Evolutionary conservation across 2,113 vertebrate species (phyloP), one percentile per base, ranked within the genome.

Genomic region (Ptilonorhynchus violaceus): DNA sequence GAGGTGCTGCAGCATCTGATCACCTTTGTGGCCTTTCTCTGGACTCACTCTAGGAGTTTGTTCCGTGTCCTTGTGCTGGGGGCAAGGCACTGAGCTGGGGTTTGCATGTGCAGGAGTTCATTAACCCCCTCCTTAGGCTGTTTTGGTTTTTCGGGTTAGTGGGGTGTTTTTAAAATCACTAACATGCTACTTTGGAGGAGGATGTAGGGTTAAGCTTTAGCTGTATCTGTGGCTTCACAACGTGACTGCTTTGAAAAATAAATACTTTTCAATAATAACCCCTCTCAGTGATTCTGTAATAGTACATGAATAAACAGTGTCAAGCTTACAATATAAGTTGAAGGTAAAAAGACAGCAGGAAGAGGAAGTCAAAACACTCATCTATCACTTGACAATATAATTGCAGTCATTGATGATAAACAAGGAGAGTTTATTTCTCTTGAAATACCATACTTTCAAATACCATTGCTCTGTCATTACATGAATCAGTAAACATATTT

Each of bases 331-430:
- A 19, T 87, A 2, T 46, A 81, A 78, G 81, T 50, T 88, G 94
- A 79, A 78, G 42, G 62, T 93, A 91, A 58, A 91, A 85, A 92
- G 85, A 64, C 79, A 81, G 83, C 60, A 93, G 83, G 80, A 96
- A 85, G 69, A 85, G 73, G 69, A 93, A 94, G 81, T 94, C 76
- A 89, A 96, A 97, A 79, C 88, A 85, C 68, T 92, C 52, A 10
- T 68, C 73, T 88, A 4, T 64, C 68, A 49, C 76, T 91, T 95
- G 96, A 94, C 89, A 93, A 31, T 79, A 31, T 93, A 95, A 97
- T 96, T 96, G 88, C 76, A 93, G 92, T 66, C 77, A 62, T 52
- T 92, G 85, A 31, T 70, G 82, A 81, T 96, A 97, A 96, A 94
- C 92, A 96, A 69, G 88, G 44, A 56, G 64, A 78, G 69, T 79